These are phyloP conservation scores for Pheosia gnoma DNA, from an alignment of 2,888 invertebrate genomes.

Conservation along the genomic window DNA sequence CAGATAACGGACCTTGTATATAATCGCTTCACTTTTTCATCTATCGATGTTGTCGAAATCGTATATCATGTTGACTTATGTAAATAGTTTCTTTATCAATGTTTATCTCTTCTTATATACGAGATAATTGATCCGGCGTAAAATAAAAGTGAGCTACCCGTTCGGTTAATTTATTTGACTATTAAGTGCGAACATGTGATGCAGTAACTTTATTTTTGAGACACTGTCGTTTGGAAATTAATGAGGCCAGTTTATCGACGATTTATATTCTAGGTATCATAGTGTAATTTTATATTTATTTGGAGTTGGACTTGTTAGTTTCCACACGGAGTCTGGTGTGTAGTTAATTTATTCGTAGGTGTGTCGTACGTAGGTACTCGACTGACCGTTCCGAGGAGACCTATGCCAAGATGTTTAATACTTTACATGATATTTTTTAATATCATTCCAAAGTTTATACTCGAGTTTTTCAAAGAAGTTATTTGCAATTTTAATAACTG, in stretches of 20 bases:
- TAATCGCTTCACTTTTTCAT: constrained; percentile 72
- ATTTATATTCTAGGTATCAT: constrained; percentile 64
- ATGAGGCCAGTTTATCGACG: constrained; percentile 77
- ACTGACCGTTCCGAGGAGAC: constrained; percentile 46
- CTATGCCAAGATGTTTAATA: constrained; percentile 41
- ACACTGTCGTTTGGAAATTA: constrained; percentile 78
- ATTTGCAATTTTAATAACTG: constrained; percentile 52
- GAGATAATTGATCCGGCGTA: constrained; percentile 76
- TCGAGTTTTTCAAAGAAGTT: constrained; percentile 48
- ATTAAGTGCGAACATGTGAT: constrained; percentile 82
- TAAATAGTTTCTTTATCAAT: constrained; percentile 77
- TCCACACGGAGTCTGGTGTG: constrained; percentile 70
- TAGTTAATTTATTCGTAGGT: constrained; percentile 65
- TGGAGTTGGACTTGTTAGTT: constrained; percentile 74
- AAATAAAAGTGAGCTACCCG: constrained; percentile 74
- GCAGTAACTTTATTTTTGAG: constrained; percentile 75
- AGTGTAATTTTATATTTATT: constrained; percentile 63
- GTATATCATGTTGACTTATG: constrained; percentile 80
- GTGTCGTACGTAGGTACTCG: constrained; percentile 47
- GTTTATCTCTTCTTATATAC: constrained; percentile 71
- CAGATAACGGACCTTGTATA: constrained; percentile 74
- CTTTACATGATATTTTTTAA: constrained; percentile 79
- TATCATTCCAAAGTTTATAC: constrained; percentile 76
- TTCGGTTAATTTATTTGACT: constrained; percentile 79
- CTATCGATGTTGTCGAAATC: constrained; percentile 66